Percentiles rank a stretch among this genome's conserved stretches.
Evolutionary conservation across 2,888 invertebrate species (phyloP).

Genomic region (Psylliodes chrysocephalus): DNA sequence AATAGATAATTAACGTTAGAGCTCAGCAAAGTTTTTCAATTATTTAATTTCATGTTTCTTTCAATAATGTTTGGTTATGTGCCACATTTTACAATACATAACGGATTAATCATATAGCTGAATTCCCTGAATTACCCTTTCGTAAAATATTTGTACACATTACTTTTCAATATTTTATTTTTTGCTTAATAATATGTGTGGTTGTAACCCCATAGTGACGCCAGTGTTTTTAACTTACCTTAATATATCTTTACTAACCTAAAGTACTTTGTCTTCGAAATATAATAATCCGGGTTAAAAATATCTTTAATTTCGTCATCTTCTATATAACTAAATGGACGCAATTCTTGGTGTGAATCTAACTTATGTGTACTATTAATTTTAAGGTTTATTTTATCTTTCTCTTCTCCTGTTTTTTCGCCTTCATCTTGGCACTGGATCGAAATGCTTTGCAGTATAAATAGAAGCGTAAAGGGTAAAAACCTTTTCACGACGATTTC

Average conservation of each 20-base stretch:
- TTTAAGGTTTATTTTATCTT: constrained; percentile 6
- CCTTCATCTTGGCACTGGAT: constrained; percentile 43
- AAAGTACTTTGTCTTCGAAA: constrained; percentile 31
- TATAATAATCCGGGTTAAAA: constrained; percentile 43
- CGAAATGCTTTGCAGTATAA: constrained; percentile 42
- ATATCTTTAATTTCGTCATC: constrained; percentile 46
- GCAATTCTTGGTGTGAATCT: constrained; percentile 41
- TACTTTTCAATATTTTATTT: too few relatives aligned
- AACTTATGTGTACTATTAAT: constrained; percentile 30
- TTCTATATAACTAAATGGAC: constrained; percentile 53
- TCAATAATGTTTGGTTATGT: too few relatives aligned
- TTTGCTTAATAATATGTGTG: too few relatives aligned
- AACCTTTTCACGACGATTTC: constrained; percentile 34
- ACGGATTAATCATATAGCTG: too few relatives aligned
- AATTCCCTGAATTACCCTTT: too few relatives aligned
- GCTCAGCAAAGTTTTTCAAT: too few relatives aligned
- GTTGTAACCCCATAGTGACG: too few relatives aligned
- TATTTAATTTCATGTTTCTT: too few relatives aligned
- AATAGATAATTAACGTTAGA: too few relatives aligned
- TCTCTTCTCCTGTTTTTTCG: constrained; percentile 31
- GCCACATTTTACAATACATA: too few relatives aligned
- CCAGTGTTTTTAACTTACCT: too few relatives aligned
- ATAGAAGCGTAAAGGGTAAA: constrained; percentile 47
- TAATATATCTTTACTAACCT: constrained; percentile 36
- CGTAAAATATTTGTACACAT: too few relatives aligned